Base-by-base conservation (phyloP, 2,888 invertebrate species). In the Metopia argyrocephala region DNA sequence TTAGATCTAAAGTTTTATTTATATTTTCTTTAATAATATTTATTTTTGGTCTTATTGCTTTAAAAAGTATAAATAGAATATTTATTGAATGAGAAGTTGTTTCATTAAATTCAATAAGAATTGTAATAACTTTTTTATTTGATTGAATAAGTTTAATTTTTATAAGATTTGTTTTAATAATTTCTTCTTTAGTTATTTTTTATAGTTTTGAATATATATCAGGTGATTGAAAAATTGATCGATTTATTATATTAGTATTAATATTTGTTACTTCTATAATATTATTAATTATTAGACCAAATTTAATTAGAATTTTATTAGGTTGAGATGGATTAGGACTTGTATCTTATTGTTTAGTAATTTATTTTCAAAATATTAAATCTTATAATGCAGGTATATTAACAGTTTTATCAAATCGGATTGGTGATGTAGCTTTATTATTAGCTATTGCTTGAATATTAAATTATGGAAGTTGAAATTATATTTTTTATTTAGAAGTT, bases 311-410 rank as follows among this genome's bases (percentile, higher is more conserved):
- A 89, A 93, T 94, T 92, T 92, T 94, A 89, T 91, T 95, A 88
- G 94, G 94, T 0, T 95, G 94, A 83, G 94, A 95, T 93, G 94
- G 94, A 0, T 92, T 95, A 89, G 94, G 94, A 0, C 91, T 95
- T 88, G 90, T 93, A 86, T 95, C 94, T 87, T 95, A 94, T 92
- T 93, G 93, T 92, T 93, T 95, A 95, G 86, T 87, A 2, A 87
- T 87, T 87, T 87, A 87, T 87, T 88, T 86, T 86, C 86, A 94
- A 90, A 94, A 94, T 92, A 87, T 92, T 71, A 93, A 92, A 80
- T 94, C 94, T 85, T 93, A 91, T 92, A 93, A 93, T 92, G 93
- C 94, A 1, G 94, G 94, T 0, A 94, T 95, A 91, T 91, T 95
- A 87, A 95, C 95, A 18, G 92, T 93, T 85, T 90, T 95, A 87